Evolutionary conservation across 2,888 invertebrate genomes (phyloP).

Genomic region (Helobdella robusta): DNA sequence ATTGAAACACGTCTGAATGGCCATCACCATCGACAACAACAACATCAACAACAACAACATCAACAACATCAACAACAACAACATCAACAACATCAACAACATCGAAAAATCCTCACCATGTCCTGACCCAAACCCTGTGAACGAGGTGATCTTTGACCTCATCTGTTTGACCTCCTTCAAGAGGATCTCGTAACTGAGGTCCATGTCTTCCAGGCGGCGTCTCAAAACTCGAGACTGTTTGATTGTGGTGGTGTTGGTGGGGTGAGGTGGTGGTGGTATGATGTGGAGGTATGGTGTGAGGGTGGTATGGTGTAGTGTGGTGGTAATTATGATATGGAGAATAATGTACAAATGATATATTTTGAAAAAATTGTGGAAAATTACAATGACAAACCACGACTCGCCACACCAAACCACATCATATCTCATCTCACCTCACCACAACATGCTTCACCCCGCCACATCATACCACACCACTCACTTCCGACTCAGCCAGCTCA

Average conservation of each 20-base stretch:
- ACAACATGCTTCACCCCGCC: no score
- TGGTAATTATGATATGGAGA: not conserved
- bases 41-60: no score
- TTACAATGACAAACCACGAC: no score
- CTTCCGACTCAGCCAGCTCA: slow-evolving; percentile 81
- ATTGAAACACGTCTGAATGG: no score
- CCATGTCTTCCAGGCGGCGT: slow-evolving; percentile 72
- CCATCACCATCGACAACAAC: no score
- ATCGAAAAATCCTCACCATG: no score
- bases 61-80: no score
- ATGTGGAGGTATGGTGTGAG: not conserved
- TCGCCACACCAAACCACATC: no score
- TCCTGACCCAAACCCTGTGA: slow-evolving; percentile 44
- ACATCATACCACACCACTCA: slow-evolving; percentile 55
- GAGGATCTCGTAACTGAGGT: slow-evolving; percentile 49
- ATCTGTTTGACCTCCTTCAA: slow-evolving; percentile 27
- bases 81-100: no score
- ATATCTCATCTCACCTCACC: no score
- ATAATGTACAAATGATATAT: not conserved
- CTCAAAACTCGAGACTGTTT: slow-evolving; percentile 52
- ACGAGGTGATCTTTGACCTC: not conserved
- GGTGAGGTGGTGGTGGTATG: not conserved
- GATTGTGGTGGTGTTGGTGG: no score
- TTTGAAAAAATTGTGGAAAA: no score
- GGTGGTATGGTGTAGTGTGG: not conserved